Evolutionary conservation across 2,113 vertebrate species (phyloP).

Genomic region (Cyanistes caeruleus): DNA sequence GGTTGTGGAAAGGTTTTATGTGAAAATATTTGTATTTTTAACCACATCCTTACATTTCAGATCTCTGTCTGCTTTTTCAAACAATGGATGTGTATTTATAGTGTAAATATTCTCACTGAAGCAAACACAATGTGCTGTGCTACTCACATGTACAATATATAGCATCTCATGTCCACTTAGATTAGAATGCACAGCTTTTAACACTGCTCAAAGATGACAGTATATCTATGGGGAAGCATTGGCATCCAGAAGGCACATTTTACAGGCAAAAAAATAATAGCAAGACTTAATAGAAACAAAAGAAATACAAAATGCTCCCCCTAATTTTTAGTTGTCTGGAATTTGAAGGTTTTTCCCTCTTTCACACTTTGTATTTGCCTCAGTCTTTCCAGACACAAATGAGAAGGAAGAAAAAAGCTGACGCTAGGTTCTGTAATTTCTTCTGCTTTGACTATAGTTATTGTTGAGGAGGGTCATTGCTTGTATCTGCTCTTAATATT

Average conservation of each 20-base stretch:
- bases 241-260: constrained; percentile 87
- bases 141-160: constrained; percentile 57
- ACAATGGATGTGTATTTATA: constrained; percentile 54
- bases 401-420: not conserved
- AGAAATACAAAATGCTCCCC: not conserved
- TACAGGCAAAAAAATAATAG: constrained; percentile 62
- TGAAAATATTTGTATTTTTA: constrained; percentile 26
- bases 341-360: not conserved
- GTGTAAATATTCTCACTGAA: constrained; percentile 55
- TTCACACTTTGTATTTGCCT: not conserved
- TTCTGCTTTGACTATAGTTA: not conserved
- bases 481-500: not conserved
- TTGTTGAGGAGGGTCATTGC: not conserved
- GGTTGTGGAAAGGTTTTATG: constrained; percentile 33
- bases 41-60: constrained; percentile 24
- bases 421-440: not conserved
- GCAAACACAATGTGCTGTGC: constrained; percentile 47
- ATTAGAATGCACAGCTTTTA: constrained; percentile 84
- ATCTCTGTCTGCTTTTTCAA: constrained; percentile 44
- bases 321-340: not conserved
- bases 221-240: constrained; percentile 86
- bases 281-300: constrained; percentile 37
- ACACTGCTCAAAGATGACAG: constrained; percentile 86
- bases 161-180: constrained; percentile 83
- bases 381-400: not conserved